Conservation (phyloP, 1,140 invertebrate genomes). For the Paraescarpia echinospica region DNA sequence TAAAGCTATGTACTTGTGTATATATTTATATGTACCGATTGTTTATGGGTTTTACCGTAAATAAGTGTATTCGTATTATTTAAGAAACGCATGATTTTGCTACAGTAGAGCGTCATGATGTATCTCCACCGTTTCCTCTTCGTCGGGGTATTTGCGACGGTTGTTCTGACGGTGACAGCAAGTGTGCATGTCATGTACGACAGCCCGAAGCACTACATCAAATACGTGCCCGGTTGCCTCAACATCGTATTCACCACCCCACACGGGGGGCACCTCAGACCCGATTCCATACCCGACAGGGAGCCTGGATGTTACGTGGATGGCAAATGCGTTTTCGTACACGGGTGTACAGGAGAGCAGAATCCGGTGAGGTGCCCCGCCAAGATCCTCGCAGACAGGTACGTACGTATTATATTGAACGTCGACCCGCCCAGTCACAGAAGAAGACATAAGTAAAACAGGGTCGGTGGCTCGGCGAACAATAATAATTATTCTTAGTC, state of each 20-base stretch:
- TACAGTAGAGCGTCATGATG: background rate
- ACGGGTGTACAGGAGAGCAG: background rate
- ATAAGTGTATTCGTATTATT: too few species aligned
- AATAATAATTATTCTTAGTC: too few species aligned
- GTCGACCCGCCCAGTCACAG: too few species aligned
- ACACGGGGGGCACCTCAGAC: conserved; percentile 14
- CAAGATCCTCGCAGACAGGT: background rate
- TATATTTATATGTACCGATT: too few species aligned
- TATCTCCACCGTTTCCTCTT: background rate
- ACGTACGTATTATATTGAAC: too few species aligned
- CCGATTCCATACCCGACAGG: background rate
- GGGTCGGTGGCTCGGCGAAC: too few species aligned
- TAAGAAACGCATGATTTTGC: background rate
- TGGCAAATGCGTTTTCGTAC: background rate
- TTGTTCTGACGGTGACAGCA: background rate
- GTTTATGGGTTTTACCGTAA: too few species aligned
- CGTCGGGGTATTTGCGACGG: background rate
- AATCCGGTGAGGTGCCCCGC: background rate
- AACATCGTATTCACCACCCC: conserved; percentile 7
- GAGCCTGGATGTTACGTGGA: conserved; percentile 7
- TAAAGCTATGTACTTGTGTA: too few species aligned
- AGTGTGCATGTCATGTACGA: background rate
- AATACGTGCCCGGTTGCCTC: background rate
- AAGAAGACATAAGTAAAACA: too few species aligned
- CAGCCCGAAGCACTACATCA: background rate